Conservation (phyloP, 2,888 invertebrate genomes). For the Noctua janthina region DNA sequence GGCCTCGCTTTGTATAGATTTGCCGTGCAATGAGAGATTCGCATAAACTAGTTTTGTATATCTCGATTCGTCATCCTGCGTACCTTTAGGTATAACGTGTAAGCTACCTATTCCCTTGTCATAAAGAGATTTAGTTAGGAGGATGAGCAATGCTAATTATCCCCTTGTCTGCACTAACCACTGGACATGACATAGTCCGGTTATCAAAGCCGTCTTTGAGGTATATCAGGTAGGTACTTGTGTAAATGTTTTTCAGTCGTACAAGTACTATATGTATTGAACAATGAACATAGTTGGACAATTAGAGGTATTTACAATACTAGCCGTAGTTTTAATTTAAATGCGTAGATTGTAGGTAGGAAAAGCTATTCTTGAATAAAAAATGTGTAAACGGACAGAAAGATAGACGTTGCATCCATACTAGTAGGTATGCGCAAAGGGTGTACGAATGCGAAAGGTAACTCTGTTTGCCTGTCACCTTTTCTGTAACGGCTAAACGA, state of each 20-base stretch:
- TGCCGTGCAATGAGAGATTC: no score
- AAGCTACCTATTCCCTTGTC: not conserved
- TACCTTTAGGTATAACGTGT: not conserved
- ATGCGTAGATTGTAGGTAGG: no score
- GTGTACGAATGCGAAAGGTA: no score
- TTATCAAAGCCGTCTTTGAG: not conserved
- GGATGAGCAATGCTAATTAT: not conserved
- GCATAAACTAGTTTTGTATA: no score
- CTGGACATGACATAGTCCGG: not conserved
- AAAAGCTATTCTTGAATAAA: no score
- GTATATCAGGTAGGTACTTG: not conserved
- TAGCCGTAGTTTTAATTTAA: not conserved
- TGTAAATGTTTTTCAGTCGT: not conserved
- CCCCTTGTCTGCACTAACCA: not conserved
- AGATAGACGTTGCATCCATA: no score
- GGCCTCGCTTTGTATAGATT: no score
- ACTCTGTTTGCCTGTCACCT: no score
- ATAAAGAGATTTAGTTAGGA: not conserved
- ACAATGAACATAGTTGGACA: not conserved
- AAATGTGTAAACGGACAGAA: no score
- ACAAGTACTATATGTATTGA: not conserved
- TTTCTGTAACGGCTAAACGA: no score
- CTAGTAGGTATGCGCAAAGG: no score
- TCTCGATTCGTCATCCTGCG: no score
- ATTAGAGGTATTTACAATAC: not conserved